Percentiles rank a stretch among this genome's conserved stretches.
phyloP scores from a whole-genome alignment of 1,140 invertebrate species.

The Nasonia giraulti region DNA sequence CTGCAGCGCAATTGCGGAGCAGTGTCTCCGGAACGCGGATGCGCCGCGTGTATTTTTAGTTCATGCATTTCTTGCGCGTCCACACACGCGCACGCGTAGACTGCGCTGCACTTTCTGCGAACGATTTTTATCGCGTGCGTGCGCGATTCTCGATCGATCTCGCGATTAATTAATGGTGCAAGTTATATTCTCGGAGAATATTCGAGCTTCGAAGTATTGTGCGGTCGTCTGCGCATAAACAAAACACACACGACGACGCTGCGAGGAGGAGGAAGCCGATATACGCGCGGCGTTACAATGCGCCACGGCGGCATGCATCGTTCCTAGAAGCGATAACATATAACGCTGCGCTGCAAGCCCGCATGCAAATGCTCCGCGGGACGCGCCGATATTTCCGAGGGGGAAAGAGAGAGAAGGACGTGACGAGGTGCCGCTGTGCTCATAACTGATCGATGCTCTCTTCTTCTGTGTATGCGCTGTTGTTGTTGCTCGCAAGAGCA shows the following conservation, averaged over 20 bases:
- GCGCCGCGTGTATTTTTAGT: slow-evolving; percentile 45
- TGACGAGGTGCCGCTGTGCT: slow-evolving; percentile 19
- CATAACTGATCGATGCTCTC: slow-evolving; percentile 5
- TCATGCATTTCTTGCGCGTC: neutral
- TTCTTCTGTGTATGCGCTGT: neutral
- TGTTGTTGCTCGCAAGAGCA: neutral
- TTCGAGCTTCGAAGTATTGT: neutral
- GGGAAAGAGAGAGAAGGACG: slow-evolving; percentile 3
- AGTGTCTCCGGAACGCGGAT: slow-evolving; percentile 61
- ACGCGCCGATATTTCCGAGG: slow-evolving; percentile 6
- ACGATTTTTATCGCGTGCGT: no score
- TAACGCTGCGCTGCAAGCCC: slow-evolving; percentile 17
- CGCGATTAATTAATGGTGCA: no score
- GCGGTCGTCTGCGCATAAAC: neutral
- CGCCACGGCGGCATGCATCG: neutral
- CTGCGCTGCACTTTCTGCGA: neutral
- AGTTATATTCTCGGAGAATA: no score
- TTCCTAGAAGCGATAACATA: slow-evolving; percentile 49
- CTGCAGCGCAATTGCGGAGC: slow-evolving; percentile 54
- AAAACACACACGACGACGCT: neutral
- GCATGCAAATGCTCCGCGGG: slow-evolving; percentile 32
- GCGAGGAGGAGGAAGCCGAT: neutral
- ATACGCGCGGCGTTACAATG: slow-evolving; percentile 25
- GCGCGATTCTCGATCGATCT: no score
- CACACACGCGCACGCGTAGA: neutral